Conservation (phyloP, 2,797 vertebrate species). For the Gallinago stenura region DNA sequence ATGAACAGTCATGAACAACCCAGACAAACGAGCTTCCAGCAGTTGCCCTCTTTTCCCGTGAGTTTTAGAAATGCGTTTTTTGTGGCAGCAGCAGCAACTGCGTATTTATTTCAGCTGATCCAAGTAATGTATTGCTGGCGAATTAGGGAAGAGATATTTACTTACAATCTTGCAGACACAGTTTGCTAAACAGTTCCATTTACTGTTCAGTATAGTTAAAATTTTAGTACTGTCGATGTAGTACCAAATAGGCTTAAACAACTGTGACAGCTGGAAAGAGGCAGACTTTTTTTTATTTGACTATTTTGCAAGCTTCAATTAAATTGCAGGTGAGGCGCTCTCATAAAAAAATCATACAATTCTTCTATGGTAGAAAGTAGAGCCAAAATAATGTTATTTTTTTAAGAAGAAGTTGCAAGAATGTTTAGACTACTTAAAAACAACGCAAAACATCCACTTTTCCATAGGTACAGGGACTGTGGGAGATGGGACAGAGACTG, state of each 20-base stretch:
- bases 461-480: not conserved
- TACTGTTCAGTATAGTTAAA: slow-evolving; percentile 23
- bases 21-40: not conserved
- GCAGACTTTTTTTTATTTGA: slow-evolving; percentile 1
- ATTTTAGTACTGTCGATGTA: slow-evolving; percentile 16
- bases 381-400: not conserved
- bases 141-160: slow-evolving; percentile 18
- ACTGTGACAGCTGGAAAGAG: slow-evolving; percentile 34
- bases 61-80: slow-evolving; percentile 12
- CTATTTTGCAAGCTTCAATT: slow-evolving; percentile 28
- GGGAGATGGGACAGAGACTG: not conserved
- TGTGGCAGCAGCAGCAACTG: not conserved
- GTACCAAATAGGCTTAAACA: slow-evolving; percentile 33
- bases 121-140: slow-evolving; percentile 4
- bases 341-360: slow-evolving; percentile 4
- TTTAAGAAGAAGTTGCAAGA: not conserved
- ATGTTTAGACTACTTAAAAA: slow-evolving; percentile 13
- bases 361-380: not conserved
- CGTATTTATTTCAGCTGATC: slow-evolving; percentile 9
- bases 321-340: not conserved
- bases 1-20: not conserved
- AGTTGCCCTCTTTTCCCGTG: not conserved
- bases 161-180: not conserved
- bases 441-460: not conserved
- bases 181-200: slow-evolving; percentile 4